Percentiles rank a stretch among this genome's conserved stretches.
Evolutionary conservation across 2,888 invertebrate genomes (phyloP).

Genomic region (Campoplex capitator): DNA sequence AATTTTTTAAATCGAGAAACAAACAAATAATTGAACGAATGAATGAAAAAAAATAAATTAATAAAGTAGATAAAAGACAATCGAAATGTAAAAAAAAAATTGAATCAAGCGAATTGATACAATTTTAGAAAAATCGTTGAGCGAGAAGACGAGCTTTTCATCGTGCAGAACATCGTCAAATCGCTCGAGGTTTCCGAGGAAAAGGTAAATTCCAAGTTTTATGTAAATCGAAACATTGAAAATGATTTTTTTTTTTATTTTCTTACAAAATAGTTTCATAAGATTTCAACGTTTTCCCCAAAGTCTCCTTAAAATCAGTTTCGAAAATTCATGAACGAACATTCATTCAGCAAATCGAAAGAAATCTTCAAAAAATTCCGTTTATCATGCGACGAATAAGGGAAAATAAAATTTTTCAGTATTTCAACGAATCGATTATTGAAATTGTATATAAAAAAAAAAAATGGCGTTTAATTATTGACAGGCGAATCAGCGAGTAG

Average conservation of each 20-base stretch:
- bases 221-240: no score
- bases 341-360: not conserved
- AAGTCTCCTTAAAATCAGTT: not conserved
- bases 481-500: constrained; percentile 83
- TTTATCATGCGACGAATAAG: not conserved
- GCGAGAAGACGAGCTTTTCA: constrained; percentile 83
- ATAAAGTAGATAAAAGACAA: not conserved
- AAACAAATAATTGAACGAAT: no score
- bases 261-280: no score
- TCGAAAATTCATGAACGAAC: no score
- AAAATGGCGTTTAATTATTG: constrained; percentile 1
- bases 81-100: not conserved
- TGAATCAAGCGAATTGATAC: not conserved
- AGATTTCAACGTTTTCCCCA: not conserved
- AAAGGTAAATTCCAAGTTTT: constrained; percentile 76
- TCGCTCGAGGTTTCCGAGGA: constrained; percentile 83
- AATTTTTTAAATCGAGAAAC: not conserved
- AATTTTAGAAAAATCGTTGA: constrained; percentile 82
- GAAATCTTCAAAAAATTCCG: not conserved
- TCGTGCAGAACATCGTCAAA: constrained; percentile 83
- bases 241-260: not conserved
- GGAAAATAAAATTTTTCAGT: not conserved
- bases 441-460: not conserved
- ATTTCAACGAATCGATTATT: not conserved
- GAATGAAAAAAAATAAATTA: constrained; percentile 12